Evolutionary conservation across 2,113 vertebrate species (phyloP), one percentile per base, ranked within the genome.

Genomic region (Siphamia tubifer): DNA sequence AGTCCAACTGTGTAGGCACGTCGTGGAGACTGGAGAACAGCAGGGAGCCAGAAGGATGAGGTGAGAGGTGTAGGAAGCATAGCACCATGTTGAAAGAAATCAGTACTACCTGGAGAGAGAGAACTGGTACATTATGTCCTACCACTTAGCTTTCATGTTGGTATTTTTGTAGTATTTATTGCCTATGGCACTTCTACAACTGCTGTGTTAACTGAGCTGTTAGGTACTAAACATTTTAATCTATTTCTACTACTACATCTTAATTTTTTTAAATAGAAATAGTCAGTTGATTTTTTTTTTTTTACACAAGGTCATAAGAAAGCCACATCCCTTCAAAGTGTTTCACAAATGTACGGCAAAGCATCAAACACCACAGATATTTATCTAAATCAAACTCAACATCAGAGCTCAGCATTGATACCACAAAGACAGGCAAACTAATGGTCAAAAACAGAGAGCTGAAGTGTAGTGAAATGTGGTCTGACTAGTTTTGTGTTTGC

Each of bases 71-170:
- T 51, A 66, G 75, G 1, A 20, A 78, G 62, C 75, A 73, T 17
- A 74, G 81, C 6, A 24, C 47, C 79, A 78, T 87, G 83, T 73
- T 86, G 74, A 71, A 79, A 78, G 73, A 78, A 88, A 84, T 82
- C 81, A 43, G 69, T 58, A 13, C 65, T 67, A 78, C 83, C 83
- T 70, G 68, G 62, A 57, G 66, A 86, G 80, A 63, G 35, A 54
- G 54, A 68, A 28, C 31, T 63, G 40, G 58, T 83, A 79, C 73
- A 70, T 78, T 76, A 78, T 86, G 83, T 77, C 70, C 73, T 27
- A 53, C 49, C 70, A 81, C 77, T 77, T 77, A 68, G 72, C 69
- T 68, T 74, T 75, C 58, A 70, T 60, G 71, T 61, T 79, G 74
- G 68, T 84, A 73, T 80, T 79, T 69, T 55, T 64, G 38, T 58